Conservation (phyloP, 2,113 vertebrate genomes). For the Nicator chloris region DNA sequence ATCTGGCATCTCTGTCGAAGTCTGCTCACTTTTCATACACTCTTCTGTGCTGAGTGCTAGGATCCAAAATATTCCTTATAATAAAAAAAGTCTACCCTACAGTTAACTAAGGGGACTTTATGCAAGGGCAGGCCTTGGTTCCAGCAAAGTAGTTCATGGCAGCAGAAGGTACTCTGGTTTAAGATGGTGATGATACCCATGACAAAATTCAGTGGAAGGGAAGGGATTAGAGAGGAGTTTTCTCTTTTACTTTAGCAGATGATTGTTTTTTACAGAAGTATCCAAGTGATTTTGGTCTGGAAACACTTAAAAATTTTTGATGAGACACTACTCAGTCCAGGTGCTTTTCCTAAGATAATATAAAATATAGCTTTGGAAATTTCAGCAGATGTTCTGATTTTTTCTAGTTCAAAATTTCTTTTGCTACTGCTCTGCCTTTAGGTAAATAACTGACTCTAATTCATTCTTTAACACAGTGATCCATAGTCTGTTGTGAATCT, state of each 20-base stretch:
- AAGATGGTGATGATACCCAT: background rate
- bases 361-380: constrained; percentile 47
- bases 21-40: background rate
- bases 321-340: constrained; percentile 25
- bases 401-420: background rate
- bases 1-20: background rate
- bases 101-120: background rate
- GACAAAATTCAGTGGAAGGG: background rate
- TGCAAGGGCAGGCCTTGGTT: background rate
- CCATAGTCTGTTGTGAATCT: constrained; percentile 9
- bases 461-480: constrained; percentile 2
- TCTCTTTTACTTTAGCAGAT: background rate
- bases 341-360: constrained; percentile 43
- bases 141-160: background rate
- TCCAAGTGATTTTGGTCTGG: background rate
- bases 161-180: background rate
- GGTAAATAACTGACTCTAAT: constrained; percentile 12
- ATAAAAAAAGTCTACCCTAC: background rate
- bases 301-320: constrained; percentile 2
- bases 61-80: background rate
- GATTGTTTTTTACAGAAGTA: background rate
- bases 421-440: background rate
- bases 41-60: background rate
- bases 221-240: background rate
- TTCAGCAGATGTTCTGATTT: constrained; percentile 26